phyloP scores from a whole-genome alignment of 53 echinoderm and acorn worm genomes.

The Stichopus horrens region DNA sequence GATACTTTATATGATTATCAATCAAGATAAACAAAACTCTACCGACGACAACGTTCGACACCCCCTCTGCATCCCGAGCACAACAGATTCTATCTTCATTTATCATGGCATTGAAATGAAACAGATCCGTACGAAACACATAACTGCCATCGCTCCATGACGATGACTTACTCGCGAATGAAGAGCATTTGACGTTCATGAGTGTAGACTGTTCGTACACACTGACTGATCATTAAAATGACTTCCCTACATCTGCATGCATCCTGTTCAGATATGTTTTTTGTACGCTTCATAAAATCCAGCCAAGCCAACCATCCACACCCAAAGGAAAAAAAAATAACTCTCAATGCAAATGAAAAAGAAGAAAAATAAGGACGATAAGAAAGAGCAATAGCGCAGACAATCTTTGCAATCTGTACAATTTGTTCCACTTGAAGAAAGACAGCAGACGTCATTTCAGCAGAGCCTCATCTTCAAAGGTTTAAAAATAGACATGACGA shows the following conservation, averaged over 20 bases:
- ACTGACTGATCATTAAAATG: constrained; percentile 8
- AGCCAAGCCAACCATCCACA: constrained; percentile 10
- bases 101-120: not conserved
- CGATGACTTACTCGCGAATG: not conserved
- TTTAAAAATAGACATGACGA: too few species aligned
- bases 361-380: not conserved
- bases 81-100: too few species aligned
- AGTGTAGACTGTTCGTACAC: not conserved
- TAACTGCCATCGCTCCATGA: too few species aligned
- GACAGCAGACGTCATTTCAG: too few species aligned
- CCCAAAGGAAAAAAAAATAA: not conserved
- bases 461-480: too few species aligned
- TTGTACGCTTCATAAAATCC: not conserved
- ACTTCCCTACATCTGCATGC: not conserved
- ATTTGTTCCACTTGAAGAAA: not conserved
- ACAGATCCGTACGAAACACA: not conserved
- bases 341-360: not conserved
- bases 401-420: not conserved
- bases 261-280: not conserved
- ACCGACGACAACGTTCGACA: too few species aligned
- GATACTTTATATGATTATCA: too few species aligned
- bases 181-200: not conserved
- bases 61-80: too few species aligned
- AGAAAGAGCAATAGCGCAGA: not conserved
- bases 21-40: too few species aligned